Base-by-base conservation (phyloP, 2,888 invertebrate genomes). In the Carcina quercana region DNA sequence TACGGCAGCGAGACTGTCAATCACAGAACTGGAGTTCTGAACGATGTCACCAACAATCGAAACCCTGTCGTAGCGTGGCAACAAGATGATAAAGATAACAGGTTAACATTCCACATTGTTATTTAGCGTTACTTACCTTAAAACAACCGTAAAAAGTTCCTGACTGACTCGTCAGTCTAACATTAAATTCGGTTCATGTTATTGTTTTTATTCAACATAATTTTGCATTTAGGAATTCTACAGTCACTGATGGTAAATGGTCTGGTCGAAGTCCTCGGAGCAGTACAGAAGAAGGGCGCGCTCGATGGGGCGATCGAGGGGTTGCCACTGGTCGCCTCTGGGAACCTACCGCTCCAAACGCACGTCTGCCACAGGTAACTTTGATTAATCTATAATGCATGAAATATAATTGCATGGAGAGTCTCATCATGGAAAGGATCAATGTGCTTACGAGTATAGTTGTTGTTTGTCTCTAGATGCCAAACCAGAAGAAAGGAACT, bases 1-100 rank as follows among this genome's bases (percentile, higher is more conserved):
- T 93, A 94, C 70, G 91, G 92, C 28, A 94, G 94, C 62, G 93
- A 94, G 60, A 91, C 90, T 28, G 71, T 87, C 7, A 87, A 87
- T 56, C 86, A 87, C 37, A 24, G 24, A 12, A 85, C 70, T 62
- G 71, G 57, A 38, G 52, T 53, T 3, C 43, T 68, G 25, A 59
- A 64, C 22, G 66, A 66, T 14, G 45, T 49, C 32, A 51, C 37
- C 10, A 50, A 42, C 35, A 48, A 55, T 28, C 55, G 52, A 25
- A 68, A 59, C 38, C 71, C 76, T 5, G 69, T 84, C 3, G 63
- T 80, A 31, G 83, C 79, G 24, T 84, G 84, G 83, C 80, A 83
- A 44, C 76, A 79, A 45, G 66, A 70, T 26, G 59, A 54, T 32
- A 74, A 70, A 46, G 71, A 74, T 35, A 69, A 65, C 51, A 74